phyloP scores from a whole-genome alignment of 2,888 invertebrate species.

The Trypoxylon attenuatum region DNA sequence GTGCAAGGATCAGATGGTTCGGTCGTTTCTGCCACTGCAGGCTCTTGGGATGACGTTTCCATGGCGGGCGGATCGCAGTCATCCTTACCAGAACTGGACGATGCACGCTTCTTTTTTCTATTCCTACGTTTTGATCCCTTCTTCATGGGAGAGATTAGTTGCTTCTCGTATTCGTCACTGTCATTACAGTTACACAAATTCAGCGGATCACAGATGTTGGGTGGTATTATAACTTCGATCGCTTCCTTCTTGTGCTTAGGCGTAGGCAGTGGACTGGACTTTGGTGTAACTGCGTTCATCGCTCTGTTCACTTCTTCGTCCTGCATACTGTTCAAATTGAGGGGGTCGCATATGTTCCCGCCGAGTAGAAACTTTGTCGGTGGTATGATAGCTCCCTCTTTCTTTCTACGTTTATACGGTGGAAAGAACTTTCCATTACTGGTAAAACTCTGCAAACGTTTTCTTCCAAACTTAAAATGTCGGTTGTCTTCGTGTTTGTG shows the following conservation, averaged over 20 bases:
- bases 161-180: slow-evolving; percentile 88
- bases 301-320: slow-evolving; percentile 86
- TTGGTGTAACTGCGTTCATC: slow-evolving; percentile 93
- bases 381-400: slow-evolving; percentile 84
- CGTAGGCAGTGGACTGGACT: slow-evolving; percentile 92
- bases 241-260: slow-evolving; percentile 87
- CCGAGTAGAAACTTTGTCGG: slow-evolving; percentile 96
- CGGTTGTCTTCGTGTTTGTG: slow-evolving; percentile 71
- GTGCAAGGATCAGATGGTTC: slow-evolving; percentile 20
- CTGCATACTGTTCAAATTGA: slow-evolving; percentile 94
- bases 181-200: slow-evolving; percentile 84
- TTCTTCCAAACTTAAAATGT: slow-evolving; percentile 76
- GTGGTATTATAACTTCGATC: slow-evolving; percentile 94
- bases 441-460: slow-evolving; percentile 82
- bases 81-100: slow-evolving; percentile 75
- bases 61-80: slow-evolving; percentile 75
- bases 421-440: slow-evolving; percentile 83
- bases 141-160: slow-evolving; percentile 83
- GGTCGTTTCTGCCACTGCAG: slow-evolving; percentile 65
- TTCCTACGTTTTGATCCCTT: slow-evolving; percentile 80
- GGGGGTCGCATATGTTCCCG: slow-evolving; percentile 95
- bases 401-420: slow-evolving; percentile 84
- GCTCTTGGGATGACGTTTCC: no score
- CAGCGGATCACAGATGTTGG: slow-evolving; percentile 93
- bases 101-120: slow-evolving; percentile 79